Conservation (phyloP, 2,113 vertebrate species). For the Hiodon alosoides region DNA sequence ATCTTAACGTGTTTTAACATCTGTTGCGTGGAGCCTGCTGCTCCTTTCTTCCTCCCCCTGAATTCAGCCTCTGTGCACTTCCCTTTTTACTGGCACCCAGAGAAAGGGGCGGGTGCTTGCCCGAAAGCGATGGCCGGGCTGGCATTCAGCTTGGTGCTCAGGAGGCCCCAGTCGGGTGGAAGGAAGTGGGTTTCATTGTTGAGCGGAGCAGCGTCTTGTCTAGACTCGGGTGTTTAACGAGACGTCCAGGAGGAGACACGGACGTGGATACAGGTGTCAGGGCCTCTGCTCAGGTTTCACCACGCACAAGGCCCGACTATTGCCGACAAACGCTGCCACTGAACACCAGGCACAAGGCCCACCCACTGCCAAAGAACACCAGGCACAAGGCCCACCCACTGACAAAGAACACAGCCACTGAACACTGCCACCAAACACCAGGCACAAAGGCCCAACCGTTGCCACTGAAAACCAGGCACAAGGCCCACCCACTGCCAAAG, state of each 20-base stretch:
- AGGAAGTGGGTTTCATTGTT: slow-evolving; percentile 17
- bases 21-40: not conserved
- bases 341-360: too few species aligned
- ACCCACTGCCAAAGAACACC: too few species aligned
- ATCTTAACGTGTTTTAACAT: not conserved
- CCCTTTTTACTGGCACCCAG: not conserved
- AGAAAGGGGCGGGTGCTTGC: not conserved
- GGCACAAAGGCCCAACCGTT: too few species aligned
- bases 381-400: too few species aligned
- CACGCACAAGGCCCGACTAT: too few species aligned
- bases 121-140: not conserved
- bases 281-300: not conserved
- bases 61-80: not conserved
- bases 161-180: not conserved
- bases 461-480: too few species aligned
- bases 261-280: not conserved
- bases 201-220: slow-evolving; percentile 1
- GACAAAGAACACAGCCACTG: not conserved
- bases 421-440: too few species aligned
- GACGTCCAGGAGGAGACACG: too few species aligned
- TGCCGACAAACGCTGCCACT: too few species aligned
- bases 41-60: not conserved
- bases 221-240: not conserved
- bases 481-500: too few species aligned
- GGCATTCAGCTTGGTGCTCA: not conserved